Evolutionary conservation across 2,888 invertebrate species (phyloP).

Genomic region (Coremacera marginata): DNA sequence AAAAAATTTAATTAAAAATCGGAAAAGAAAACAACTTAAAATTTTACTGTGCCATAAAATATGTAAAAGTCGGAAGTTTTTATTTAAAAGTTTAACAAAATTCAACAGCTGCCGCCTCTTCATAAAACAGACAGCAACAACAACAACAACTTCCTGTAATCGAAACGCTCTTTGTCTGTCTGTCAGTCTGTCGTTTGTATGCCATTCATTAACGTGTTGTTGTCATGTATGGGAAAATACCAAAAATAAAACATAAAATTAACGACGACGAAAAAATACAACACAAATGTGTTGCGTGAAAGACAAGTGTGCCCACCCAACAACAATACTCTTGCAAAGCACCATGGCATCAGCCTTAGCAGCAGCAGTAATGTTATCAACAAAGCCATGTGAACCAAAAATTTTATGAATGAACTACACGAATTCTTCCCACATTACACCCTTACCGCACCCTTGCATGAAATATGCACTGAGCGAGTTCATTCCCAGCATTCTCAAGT

Average conservation of each 20-base stretch:
- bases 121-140: not conserved
- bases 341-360: not conserved
- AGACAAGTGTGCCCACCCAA: constrained; percentile 20
- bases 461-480: not conserved
- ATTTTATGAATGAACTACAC: constrained; percentile 45
- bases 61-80: not conserved
- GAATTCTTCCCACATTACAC: constrained; percentile 15
- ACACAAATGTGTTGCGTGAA: constrained; percentile 12
- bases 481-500: not conserved
- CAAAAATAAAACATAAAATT: constrained; percentile 12
- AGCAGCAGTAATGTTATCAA: not conserved
- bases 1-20: not conserved
- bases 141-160: constrained; percentile 10
- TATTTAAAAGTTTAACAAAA: not conserved
- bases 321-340: constrained; percentile 11
- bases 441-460: not conserved
- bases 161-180: constrained; percentile 8
- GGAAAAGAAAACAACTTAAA: not conserved
- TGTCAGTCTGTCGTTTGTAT: not conserved
- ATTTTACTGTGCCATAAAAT: not conserved
- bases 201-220: constrained; percentile 12
- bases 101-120: constrained; percentile 13
- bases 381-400: constrained; percentile 29
- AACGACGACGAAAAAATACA: not conserved
- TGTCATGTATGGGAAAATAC: constrained; percentile 29